These are phyloP conservation scores for Podilymbus podiceps DNA, from an alignment of 2,113 vertebrate species.

Conservation along the genomic window DNA sequence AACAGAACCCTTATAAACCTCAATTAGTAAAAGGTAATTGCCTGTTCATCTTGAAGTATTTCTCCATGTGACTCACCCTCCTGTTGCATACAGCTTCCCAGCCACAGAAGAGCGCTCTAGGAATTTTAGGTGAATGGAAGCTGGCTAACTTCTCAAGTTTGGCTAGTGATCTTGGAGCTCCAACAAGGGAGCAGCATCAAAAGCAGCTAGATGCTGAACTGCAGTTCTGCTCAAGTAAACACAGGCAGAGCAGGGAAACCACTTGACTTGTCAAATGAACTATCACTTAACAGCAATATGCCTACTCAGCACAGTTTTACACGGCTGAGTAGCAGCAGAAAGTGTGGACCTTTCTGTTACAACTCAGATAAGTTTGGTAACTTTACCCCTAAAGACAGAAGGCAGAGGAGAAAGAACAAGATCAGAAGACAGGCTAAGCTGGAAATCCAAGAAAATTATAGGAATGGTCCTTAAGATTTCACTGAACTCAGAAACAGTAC, in stretches of 20 bases:
- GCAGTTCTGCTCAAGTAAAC: not conserved
- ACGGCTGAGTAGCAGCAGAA: not conserved
- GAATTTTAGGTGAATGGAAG: not conserved
- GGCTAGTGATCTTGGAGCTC: not conserved
- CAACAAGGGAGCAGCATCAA: not conserved
- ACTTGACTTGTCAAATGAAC: not conserved
- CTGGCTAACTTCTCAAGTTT: not conserved
- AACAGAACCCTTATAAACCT: not conserved
- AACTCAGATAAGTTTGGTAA: fast-evolving
- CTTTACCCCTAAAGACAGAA: not conserved
- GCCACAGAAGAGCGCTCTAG: not conserved
- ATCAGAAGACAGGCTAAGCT: not conserved
- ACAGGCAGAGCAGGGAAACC: not conserved
- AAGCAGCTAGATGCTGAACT: not conserved
- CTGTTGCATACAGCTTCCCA: not conserved
- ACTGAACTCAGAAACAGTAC: not conserved
- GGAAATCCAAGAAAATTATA: not conserved
- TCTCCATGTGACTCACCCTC: not conserved
- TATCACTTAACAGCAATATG: not conserved
- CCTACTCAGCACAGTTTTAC: not conserved
- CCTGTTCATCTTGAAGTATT: not conserved
- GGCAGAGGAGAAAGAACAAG: not conserved
- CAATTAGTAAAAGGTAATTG: not conserved
- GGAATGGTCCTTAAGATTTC: not conserved
- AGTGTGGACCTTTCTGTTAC: fast-evolving